Base-by-base conservation (phyloP, 2,888 invertebrate genomes). In the Blomia tropicalis region DNA sequence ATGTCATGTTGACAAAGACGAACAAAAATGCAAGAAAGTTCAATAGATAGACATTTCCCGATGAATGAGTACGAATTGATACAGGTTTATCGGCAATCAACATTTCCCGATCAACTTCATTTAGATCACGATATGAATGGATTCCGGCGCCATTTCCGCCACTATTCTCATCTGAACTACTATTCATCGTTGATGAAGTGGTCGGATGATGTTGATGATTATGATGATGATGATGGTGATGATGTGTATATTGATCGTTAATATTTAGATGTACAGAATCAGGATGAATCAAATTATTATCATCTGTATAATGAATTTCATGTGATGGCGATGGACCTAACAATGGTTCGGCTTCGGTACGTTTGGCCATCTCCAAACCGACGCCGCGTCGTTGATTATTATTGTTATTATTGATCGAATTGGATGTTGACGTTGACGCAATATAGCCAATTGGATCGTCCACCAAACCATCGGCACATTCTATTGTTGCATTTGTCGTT, bases 1-100 rank as follows among this genome's bases (percentile, higher is more conserved):
- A 64, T 7, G 64, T 65, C 66, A 69, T 67, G 59, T 66, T 66
- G 31, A 59, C 32, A 32, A 67, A 31, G 1, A 67, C 62, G 43
- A 68, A 69, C 23, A 66, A 36, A 59, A 69, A 66, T 23, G 67
- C 68, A 7, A 68, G 17, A 43, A 66, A 59, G 23, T 56, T 56
- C 11, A 56, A 56, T 14, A 56, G 23, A 19, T 27, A 27, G 29
- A 56, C 29, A 56, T 56, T n/a, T n/a, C n/a, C n/a, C 29, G 22
- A 14, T 30, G 31, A 30, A 14, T 56, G 56, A 29, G 56, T 56
- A 2, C 56, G 2, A 14, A 56, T 56, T 19, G 51, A 47, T 25
- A 11, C 7, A 22, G 51, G 51, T n/a, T 47, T 47, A 47, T 47
- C 51, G 11, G 51, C 51, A 47, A 47, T 47, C 22, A 47, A 19